Evolutionary conservation across 2,888 invertebrate species (phyloP), one percentile per base, ranked within the genome.

Genomic region (Linnaemya vulpina): DNA sequence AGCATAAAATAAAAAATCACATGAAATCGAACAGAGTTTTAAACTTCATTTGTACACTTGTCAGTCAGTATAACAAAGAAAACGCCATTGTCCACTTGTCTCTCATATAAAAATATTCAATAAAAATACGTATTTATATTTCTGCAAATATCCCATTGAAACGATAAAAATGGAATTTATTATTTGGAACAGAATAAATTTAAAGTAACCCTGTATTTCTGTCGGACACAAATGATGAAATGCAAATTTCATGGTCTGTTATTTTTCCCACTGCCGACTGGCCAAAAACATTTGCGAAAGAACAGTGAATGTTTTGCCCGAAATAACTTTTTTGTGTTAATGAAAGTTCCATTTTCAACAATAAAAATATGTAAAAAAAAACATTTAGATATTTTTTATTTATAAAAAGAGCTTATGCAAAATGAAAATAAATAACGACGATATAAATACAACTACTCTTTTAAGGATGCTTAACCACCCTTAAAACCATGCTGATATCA

Each of bases 381-480:
- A 22, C 30, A 43, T 46, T 15, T 58, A 40, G 3, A 74, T 35
- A 30, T 46, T 71, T 71, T 68, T 15, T 38, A 35, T 68, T 20
- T 68, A 68, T 49, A 71, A 71, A 68, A 58, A 38, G 20, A 43
- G 43, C 55, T 43, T 43, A 75, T 65, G 63, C 60, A 20, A 68
- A 74, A 77, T 77, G 49, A 68, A 68, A 68, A 77, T 49, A 77
- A 68, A 60, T 60, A 77, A 55, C 20, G 60, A 38, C 22, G 60
- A 46, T 15, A 35, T 49, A 13, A 67, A 35, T 49, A 38, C 76
- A 22, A 62, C 46, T 62, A 15, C 9, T 49, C 46, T 74, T 46
- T 38, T 38, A 49, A 49, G 62, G 49, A 60, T 49, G 22, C 73
- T 46, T n/a, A 17, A 30, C 17, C 60, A 35, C 5, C 46, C 60